These are phyloP conservation scores for Euzophera pinguis DNA, from an alignment of 2,888 invertebrate species.

Conservation along the genomic window DNA sequence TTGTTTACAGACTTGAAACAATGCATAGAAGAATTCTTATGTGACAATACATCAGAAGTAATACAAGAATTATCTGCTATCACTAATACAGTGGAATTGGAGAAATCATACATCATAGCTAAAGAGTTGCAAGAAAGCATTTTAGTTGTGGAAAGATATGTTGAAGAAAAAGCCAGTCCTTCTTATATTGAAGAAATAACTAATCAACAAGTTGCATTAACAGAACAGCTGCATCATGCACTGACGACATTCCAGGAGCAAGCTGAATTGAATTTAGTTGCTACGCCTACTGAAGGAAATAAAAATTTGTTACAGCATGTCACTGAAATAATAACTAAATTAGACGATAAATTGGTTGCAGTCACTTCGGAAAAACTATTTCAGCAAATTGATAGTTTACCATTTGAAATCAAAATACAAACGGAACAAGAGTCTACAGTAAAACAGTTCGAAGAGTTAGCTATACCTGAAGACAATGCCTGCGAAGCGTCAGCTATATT, in stretches of 20 bases:
- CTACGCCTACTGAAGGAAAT: conserved; percentile 18
- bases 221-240: conserved; percentile 29
- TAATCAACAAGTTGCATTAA: conserved; percentile 27
- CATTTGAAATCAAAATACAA: no score
- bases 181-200: conserved; percentile 18
- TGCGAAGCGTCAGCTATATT: no score
- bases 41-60: conserved; percentile 29
- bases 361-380: neutral
- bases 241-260: conserved; percentile 26
- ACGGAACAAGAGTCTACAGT: no score
- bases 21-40: conserved; percentile 41
- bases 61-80: conserved; percentile 30
- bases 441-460: no score
- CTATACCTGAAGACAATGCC: no score
- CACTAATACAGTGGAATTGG: conserved; percentile 28
- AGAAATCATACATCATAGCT: conserved; percentile 34
- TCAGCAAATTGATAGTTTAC: conserved; percentile 12
- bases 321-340: conserved; percentile 21
- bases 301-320: conserved; percentile 22
- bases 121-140: conserved; percentile 36
- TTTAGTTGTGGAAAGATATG: conserved; percentile 17
- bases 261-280: conserved; percentile 24
- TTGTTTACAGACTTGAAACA: no score
- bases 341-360: conserved; percentile 24
- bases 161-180: conserved; percentile 15